A percentile compares a stretch with the other conserved stretches of the same genome.
phyloP scores from a whole-genome alignment of 2,888 invertebrate genomes.

The Argyresthia albistria region DNA sequence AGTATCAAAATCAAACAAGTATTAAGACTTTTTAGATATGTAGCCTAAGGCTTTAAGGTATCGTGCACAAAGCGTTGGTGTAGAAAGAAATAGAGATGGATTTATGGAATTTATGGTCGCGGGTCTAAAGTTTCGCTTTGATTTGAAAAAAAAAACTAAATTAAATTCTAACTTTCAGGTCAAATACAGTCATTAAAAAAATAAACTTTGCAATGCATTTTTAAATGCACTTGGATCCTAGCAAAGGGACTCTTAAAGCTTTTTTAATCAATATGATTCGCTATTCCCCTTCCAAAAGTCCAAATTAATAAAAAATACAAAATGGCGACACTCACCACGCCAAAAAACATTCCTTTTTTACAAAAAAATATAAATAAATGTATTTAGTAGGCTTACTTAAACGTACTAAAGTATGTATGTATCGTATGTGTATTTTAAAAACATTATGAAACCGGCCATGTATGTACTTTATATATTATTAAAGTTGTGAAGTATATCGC shows the following conservation, averaged over 20 bases:
- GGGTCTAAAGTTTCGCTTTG: background rate
- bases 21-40: constrained; percentile 3
- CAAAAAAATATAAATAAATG: constrained; percentile 43
- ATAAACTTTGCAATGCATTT: constrained; percentile 14
- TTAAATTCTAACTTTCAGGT: constrained; percentile 9
- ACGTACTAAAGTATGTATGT: constrained; percentile 10
- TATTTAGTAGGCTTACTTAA: constrained; percentile 40
- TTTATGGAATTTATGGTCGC: too few species aligned
- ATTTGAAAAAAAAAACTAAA: constrained; percentile 3
- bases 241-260: background rate
- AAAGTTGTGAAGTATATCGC: constrained; percentile 12
- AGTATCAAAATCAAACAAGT: background rate
- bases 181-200: constrained; percentile 18
- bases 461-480: constrained; percentile 15
- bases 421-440: constrained; percentile 23
- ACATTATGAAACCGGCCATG: constrained; percentile 62
- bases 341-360: constrained; percentile 2
- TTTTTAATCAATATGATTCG: too few species aligned
- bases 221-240: constrained; percentile 14
- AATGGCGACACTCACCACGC: constrained; percentile 7
- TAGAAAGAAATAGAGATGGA: background rate
- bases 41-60: background rate
- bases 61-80: background rate
- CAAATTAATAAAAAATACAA: background rate
- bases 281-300: too few species aligned